Evolutionary conservation across 2,888 invertebrate species (phyloP).

Genomic region (Drosophila meridionalis): DNA sequence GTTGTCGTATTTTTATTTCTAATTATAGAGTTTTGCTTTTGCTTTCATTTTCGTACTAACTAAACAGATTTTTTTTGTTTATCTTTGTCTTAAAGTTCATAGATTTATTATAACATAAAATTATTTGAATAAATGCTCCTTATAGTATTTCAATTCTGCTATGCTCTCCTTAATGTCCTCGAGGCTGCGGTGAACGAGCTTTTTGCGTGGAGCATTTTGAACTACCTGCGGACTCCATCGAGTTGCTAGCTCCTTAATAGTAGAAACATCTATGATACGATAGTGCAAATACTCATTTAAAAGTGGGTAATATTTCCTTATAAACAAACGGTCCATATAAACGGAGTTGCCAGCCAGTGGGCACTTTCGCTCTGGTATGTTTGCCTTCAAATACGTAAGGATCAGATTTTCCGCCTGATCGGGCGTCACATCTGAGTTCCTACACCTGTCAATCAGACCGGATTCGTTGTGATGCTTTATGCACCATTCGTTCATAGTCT

Average conservation of each 20-base stretch:
- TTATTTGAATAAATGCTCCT: constrained; percentile 87
- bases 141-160: constrained; percentile 92
- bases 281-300: constrained; percentile 94
- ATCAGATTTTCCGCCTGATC: constrained; percentile 90
- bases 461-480: constrained; percentile 92
- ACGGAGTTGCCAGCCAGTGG: constrained; percentile 95
- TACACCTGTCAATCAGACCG: constrained; percentile 91
- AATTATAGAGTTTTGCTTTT: constrained; percentile 81
- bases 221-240: constrained; percentile 91
- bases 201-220: constrained; percentile 87
- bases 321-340: constrained; percentile 93
- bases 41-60: constrained; percentile 74
- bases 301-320: constrained; percentile 91
- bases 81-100: constrained; percentile 15
- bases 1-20: constrained; percentile 81
- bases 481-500: constrained; percentile 95
- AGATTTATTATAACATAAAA: constrained; percentile 12
- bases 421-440: constrained; percentile 88
- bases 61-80: constrained; percentile 39
- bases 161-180: constrained; percentile 95
- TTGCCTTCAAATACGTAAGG: constrained; percentile 89
- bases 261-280: constrained; percentile 96
- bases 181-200: constrained; percentile 89
- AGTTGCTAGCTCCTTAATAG: constrained; percentile 93
- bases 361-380: constrained; percentile 87